Conservation (phyloP, 2,113 vertebrate genomes). For the Cygnus buccinator region DNA sequence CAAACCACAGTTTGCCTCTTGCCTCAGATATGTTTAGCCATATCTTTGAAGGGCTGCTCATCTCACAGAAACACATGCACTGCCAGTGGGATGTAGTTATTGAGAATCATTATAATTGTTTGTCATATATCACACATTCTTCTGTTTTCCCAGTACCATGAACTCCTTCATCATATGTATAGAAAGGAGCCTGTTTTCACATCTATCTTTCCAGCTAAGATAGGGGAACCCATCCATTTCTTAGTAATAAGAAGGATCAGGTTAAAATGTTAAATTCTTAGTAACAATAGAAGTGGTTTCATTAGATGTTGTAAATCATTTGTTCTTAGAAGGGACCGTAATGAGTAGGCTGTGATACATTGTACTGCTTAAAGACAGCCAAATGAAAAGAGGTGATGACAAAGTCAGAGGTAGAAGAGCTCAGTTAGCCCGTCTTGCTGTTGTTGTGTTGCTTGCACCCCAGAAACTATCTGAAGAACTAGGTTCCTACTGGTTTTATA, state of each 20-base stretch:
- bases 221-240: background rate
- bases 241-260: background rate
- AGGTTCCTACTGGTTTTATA: background rate
- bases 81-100: background rate
- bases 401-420: background rate
- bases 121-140: background rate
- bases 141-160: background rate
- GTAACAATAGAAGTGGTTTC: background rate
- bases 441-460: accelerated
- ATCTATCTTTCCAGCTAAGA: background rate
- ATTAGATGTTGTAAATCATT: background rate
- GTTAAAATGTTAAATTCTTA: background rate
- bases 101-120: background rate
- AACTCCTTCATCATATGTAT: too few relatives aligned
- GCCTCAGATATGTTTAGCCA: background rate
- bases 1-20: background rate
- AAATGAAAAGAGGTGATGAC: background rate
- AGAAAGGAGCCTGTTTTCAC: background rate
- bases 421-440: background rate
- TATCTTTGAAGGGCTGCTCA: background rate
- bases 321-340: background rate
- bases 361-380: background rate
- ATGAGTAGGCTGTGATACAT: background rate
- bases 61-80: background rate
- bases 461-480: background rate